Evolutionary conservation across 2,888 invertebrate species (phyloP).

Genomic region (Biston stratarius): DNA sequence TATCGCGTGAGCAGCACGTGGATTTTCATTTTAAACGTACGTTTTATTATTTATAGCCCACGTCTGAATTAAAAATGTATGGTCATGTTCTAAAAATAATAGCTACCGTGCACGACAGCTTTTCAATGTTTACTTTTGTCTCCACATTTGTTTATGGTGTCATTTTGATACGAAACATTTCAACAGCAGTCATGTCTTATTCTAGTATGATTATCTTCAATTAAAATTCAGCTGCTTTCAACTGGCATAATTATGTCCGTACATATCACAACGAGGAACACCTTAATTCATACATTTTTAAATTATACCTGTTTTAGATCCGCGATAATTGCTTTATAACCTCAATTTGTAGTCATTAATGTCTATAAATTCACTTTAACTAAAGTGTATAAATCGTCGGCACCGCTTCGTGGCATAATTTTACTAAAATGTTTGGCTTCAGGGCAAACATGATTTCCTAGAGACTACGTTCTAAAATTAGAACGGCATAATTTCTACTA

Average conservation of each 20-base stretch:
- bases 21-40: conserved; percentile 57
- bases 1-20: conserved; percentile 42
- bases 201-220: conserved; percentile 11
- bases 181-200: background rate
- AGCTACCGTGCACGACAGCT: conserved; percentile 44
- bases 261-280: conserved; percentile 17
- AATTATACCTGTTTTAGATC: conserved; percentile 28
- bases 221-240: conserved; percentile 23
- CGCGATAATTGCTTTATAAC: conserved; percentile 35
- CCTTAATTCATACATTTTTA: conserved; percentile 33
- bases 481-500: conserved; percentile 41
- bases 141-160: conserved; percentile 9
- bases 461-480: conserved; percentile 40
- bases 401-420: conserved; percentile 25
- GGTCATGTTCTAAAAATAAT: conserved; percentile 57
- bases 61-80: conserved; percentile 59
- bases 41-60: conserved; percentile 57
- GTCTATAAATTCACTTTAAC: conserved; percentile 41
- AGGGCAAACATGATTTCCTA: conserved; percentile 37
- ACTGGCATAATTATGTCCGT: conserved; percentile 14
- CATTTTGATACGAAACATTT: conserved; percentile 8
- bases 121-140: conserved; percentile 21
- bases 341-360: conserved; percentile 44
- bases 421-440: conserved; percentile 32
- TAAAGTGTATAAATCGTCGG: conserved; percentile 36